Conservation (phyloP, 2,888 invertebrate genomes). For the Leuctra nigra region DNA sequence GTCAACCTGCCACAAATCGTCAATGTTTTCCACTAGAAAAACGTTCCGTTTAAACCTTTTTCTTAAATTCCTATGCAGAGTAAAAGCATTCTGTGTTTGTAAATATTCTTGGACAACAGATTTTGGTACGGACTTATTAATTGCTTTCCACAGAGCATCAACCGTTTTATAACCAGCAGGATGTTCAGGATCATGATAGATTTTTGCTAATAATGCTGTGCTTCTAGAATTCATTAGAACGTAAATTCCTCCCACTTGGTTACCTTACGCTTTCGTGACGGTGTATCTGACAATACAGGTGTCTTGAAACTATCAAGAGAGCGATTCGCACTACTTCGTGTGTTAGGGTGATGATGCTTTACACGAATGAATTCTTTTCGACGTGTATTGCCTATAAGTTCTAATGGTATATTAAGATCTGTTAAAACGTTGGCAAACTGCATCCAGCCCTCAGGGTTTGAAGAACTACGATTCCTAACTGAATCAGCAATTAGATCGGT, state of each 20-base stretch:
- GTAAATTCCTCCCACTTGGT: background rate
- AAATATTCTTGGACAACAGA: slow-evolving; percentile 20
- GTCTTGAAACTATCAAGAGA: slow-evolving; percentile 2
- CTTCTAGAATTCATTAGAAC: background rate
- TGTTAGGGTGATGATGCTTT: background rate
- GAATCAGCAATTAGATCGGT: background rate
- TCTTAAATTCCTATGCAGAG: slow-evolving; percentile 22
- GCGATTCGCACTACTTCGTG: background rate
- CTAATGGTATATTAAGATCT: background rate
- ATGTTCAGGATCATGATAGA: slow-evolving; percentile 24
- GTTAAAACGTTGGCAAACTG: background rate
- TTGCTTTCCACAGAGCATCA: slow-evolving; percentile 15
- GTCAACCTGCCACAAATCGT: slow-evolving; percentile 29
- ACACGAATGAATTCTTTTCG: background rate
- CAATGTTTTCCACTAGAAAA: slow-evolving; percentile 27
- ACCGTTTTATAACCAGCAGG: slow-evolving; percentile 23
- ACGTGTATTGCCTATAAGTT: background rate
- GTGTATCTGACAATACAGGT: too few species aligned
- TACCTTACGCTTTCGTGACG: too few species aligned
- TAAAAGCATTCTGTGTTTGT: slow-evolving; percentile 27
- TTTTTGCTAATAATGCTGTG: background rate
- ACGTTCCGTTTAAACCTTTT: slow-evolving; percentile 23
- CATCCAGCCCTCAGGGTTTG: background rate
- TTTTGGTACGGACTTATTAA: slow-evolving; percentile 7
- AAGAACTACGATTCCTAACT: background rate